Conservation (phyloP, 2,113 vertebrate genomes). For the Thermophis baileyi region DNA sequence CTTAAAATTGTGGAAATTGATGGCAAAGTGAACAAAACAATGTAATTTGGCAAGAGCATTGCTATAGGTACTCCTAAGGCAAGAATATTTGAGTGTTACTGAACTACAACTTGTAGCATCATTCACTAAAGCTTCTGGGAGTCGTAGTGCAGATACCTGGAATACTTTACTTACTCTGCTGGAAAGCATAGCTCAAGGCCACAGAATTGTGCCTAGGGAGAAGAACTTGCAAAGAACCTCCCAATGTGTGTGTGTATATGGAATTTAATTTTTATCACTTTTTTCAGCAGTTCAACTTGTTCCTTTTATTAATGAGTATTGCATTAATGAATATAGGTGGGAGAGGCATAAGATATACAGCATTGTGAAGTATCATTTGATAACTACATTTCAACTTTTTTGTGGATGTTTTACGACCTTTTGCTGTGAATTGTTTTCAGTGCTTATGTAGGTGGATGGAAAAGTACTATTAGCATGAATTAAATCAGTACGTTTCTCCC, state of each 20-base stretch:
- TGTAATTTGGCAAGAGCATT: not conserved
- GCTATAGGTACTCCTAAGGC: not conserved
- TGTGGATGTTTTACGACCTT: not conserved
- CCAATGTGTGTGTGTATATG: not conserved
- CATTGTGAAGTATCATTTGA: not conserved
- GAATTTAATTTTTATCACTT: not conserved
- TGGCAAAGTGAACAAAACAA: not conserved
- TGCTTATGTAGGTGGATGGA: not conserved
- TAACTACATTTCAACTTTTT: not conserved
- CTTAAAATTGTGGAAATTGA: not conserved
- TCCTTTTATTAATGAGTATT: not conserved
- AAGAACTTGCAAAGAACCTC: not conserved
- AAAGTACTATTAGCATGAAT: not conserved
- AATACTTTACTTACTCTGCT: not conserved
- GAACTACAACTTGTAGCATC: not conserved
- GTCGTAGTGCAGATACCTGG: not conserved
- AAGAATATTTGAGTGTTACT: not conserved
- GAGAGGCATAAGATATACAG: not conserved
- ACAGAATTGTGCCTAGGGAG: not conserved
- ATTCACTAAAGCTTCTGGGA: not conserved
- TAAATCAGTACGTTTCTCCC: not conserved
- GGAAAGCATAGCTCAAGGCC: not conserved
- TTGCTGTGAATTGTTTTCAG: not conserved
- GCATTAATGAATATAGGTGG: not conserved
- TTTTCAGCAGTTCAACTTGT: not conserved